phyloP scores from a whole-genome alignment of 1,140 invertebrate species.

The Drosophila lacertosa region DNA sequence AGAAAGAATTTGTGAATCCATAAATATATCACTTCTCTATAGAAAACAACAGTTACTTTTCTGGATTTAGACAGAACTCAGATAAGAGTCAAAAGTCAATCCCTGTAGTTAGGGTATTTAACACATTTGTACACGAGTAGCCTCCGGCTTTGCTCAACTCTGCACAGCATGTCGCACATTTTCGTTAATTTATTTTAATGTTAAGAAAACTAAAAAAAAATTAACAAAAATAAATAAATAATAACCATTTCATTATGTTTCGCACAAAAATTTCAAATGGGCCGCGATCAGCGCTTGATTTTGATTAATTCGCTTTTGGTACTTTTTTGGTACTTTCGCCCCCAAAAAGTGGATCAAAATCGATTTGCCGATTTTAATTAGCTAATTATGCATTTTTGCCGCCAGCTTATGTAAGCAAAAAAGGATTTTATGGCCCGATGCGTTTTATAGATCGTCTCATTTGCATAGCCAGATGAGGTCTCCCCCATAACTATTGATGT shows the following conservation, averaged over 20 bases:
- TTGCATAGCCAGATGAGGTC: slow-evolving; percentile 58
- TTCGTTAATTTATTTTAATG: slow-evolving; percentile 68
- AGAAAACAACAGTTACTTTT: too few relatives aligned
- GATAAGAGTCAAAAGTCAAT: neutral
- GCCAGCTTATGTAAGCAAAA: slow-evolving; percentile 24
- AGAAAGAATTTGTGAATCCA: too few relatives aligned
- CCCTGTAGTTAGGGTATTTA: slow-evolving; percentile 27
- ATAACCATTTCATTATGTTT: slow-evolving; percentile 30
- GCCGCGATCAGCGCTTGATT: slow-evolving; percentile 43
- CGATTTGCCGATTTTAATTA: slow-evolving; percentile 47
- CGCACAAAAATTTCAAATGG: slow-evolving; percentile 54
- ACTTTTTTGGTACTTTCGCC: slow-evolving; percentile 37
- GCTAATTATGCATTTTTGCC: slow-evolving; percentile 40
- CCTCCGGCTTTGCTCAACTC: slow-evolving; percentile 10
- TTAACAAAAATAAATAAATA: slow-evolving; percentile 20
- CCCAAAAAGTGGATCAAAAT: slow-evolving; percentile 26
- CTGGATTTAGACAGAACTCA: too few relatives aligned
- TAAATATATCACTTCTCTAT: neutral
- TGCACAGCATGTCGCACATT: slow-evolving; percentile 63
- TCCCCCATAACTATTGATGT: neutral
- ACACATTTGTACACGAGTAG: slow-evolving; percentile 19
- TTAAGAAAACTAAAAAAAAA: slow-evolving; percentile 27
- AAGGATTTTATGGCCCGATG: slow-evolving; percentile 20
- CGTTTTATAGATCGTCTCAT: slow-evolving; percentile 49
- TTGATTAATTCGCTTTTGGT: slow-evolving; percentile 43